Conservation (phyloP, 2,797 vertebrate genomes). For the Lindbergichthys nudifrons region DNA sequence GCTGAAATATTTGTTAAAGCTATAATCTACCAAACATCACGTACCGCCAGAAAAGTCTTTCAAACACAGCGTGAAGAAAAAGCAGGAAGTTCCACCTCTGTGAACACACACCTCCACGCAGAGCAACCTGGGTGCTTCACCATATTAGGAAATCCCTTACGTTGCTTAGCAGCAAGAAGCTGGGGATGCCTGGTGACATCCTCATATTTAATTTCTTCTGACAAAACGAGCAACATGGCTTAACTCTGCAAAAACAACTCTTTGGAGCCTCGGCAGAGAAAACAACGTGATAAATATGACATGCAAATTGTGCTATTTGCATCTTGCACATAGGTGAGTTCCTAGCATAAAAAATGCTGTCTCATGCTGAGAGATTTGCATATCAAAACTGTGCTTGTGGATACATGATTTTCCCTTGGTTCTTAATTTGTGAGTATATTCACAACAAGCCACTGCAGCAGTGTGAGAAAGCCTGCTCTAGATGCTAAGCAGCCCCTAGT, state of each 20-base stretch:
- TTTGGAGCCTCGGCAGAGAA: no score
- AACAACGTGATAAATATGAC: not conserved
- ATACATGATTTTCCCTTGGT: slow-evolving; percentile 15
- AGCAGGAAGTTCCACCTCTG: slow-evolving; percentile 56
- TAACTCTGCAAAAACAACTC: not conserved
- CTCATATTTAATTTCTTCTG: slow-evolving; percentile 12
- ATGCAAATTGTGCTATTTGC: slow-evolving; percentile 14
- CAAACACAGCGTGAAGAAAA: slow-evolving; percentile 21
- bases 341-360: slow-evolving; percentile 40
- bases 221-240: slow-evolving; percentile 9
- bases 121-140: slow-evolving; percentile 64
- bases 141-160: slow-evolving; percentile 84
- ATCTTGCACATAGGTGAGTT: not conserved
- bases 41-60: slow-evolving; percentile 21
- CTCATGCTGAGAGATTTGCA: slow-evolving; percentile 52
- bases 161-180: slow-evolving; percentile 82
- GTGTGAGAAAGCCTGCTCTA: slow-evolving; percentile 35
- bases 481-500: slow-evolving; percentile 48
- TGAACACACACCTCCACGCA: slow-evolving; percentile 74
- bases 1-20: not conserved
- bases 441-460: slow-evolving; percentile 47
- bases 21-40: slow-evolving; percentile 16
- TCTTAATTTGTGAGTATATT: slow-evolving; percentile 31
- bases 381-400: slow-evolving; percentile 23
- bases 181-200: slow-evolving; percentile 70